phyloP scores from a whole-genome alignment of 1,140 invertebrate genomes.

The Camponotus floridanus region DNA sequence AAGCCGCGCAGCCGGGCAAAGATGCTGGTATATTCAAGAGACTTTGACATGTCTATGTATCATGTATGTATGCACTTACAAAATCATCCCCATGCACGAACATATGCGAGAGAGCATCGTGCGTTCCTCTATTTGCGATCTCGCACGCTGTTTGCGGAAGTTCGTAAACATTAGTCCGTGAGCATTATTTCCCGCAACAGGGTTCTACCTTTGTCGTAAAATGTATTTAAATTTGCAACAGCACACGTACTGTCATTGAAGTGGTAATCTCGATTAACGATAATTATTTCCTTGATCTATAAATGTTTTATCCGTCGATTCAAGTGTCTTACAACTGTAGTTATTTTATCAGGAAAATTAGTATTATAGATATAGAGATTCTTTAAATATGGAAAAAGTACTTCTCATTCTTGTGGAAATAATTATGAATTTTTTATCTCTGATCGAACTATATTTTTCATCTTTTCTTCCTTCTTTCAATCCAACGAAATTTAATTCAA shows the following conservation, averaged over 20 bases:
- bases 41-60: conserved; percentile 13
- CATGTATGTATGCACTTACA: not conserved
- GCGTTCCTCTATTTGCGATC: conserved; percentile 54
- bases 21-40: conserved; percentile 13
- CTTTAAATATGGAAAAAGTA: not conserved
- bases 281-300: conserved; percentile 13
- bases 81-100: not conserved
- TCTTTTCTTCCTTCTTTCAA: not conserved
- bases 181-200: conserved; percentile 26
- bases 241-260: not conserved
- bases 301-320: not conserved
- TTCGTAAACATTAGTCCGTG: conserved; percentile 47
- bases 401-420: not conserved
- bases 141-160: conserved; percentile 43
- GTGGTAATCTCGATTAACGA: conserved; percentile 32
- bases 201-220: conserved; percentile 48
- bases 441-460: not conserved
- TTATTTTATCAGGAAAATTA: not conserved
- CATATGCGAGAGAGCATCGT: conserved; percentile 11
- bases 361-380: not conserved
- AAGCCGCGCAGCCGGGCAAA: conserved; percentile 2
- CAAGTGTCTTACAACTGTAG: not conserved
- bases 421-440: not conserved
- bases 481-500: not conserved
- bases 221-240: conserved; percentile 63